A percentile compares a stretch with the other conserved stretches of the same genome.
phyloP scores from a whole-genome alignment of 35 echinoderm and acorn worm genomes.

The Apostichopus parvimensis region DNA sequence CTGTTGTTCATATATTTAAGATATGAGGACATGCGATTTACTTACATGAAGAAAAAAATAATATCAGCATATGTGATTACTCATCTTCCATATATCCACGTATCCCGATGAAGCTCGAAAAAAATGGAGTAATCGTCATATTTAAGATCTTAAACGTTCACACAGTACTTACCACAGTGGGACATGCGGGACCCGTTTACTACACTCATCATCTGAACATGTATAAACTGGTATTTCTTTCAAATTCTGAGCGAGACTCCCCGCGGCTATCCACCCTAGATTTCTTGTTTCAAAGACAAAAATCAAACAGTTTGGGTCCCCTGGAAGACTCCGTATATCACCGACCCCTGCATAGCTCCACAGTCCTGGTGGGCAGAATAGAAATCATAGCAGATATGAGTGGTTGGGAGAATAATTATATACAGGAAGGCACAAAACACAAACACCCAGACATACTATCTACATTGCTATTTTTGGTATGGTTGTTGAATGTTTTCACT shows the following conservation, averaged over 20 bases:
- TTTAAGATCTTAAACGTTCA: no score
- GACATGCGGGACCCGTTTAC: conserved; percentile 22
- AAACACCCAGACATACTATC: neutral
- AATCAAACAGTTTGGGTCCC: conserved; percentile 6
- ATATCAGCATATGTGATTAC: no score
- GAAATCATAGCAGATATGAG: neutral
- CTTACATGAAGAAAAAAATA: no score
- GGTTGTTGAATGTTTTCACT: no score
- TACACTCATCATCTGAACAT: conserved; percentile 34
- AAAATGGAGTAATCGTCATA: no score
- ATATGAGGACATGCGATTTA: no score
- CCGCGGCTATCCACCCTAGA: conserved; percentile 51
- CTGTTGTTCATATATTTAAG: no score
- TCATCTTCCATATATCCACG: no score
- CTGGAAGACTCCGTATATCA: conserved; percentile 28
- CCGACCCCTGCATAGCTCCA: conserved; percentile 26
- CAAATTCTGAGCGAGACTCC: neutral
- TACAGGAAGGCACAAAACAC: neutral
- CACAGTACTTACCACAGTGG: conserved; percentile 33
- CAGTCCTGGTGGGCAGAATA: neutral
- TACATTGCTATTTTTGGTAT: no score
- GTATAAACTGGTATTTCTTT: conserved; percentile 25
- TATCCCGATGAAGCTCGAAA: no score
- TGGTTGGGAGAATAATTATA: neutral
- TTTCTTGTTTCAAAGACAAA: conserved; percentile 36